Evolutionary conservation across 2,888 invertebrate species (phyloP).

Genomic region (Campoletis raptor): DNA sequence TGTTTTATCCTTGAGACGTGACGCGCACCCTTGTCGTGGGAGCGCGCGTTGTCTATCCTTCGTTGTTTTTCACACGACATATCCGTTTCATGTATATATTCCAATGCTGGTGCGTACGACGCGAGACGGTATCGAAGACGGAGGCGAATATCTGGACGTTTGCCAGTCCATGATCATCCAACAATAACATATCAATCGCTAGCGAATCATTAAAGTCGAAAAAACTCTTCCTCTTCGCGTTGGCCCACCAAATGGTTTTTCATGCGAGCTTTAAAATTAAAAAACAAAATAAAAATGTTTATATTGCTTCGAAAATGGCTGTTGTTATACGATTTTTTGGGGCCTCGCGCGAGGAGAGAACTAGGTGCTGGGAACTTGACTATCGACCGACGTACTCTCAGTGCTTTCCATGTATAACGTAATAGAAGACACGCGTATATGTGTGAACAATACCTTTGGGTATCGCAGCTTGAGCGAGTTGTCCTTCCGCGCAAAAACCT

Average conservation of each 20-base stretch:
- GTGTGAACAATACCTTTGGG: constrained; percentile 20
- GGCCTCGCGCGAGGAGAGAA: constrained; percentile 1
- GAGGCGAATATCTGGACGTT: constrained; percentile 21
- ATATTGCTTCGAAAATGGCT: too few species aligned
- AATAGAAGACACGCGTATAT: background rate
- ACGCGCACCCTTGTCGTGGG: constrained; percentile 4
- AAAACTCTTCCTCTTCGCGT: background rate
- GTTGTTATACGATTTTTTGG: background rate
- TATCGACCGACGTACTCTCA: constrained; percentile 30
- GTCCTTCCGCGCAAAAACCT: constrained; percentile 57
- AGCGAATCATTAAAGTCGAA: constrained; percentile 35
- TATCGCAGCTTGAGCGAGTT: constrained; percentile 42
- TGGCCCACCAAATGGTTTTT: background rate
- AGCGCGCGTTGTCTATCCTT: background rate
- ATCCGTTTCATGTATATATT: background rate
- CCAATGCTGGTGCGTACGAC: background rate
- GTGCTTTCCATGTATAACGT: background rate
- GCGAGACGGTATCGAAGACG: background rate
- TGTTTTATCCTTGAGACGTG: constrained; percentile 31
- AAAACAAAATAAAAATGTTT: too few species aligned
- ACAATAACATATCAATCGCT: constrained; percentile 41
- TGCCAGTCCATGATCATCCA: constrained; percentile 42
- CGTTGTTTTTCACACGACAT: constrained; percentile 2
- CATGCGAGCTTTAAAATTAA: background rate
- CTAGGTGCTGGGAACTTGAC: constrained; percentile 17